Percentiles rank a stretch among this genome's conserved stretches.
Evolutionary conservation across 1,140 invertebrate genomes (phyloP).

Genomic region (Drosophila melanica): DNA sequence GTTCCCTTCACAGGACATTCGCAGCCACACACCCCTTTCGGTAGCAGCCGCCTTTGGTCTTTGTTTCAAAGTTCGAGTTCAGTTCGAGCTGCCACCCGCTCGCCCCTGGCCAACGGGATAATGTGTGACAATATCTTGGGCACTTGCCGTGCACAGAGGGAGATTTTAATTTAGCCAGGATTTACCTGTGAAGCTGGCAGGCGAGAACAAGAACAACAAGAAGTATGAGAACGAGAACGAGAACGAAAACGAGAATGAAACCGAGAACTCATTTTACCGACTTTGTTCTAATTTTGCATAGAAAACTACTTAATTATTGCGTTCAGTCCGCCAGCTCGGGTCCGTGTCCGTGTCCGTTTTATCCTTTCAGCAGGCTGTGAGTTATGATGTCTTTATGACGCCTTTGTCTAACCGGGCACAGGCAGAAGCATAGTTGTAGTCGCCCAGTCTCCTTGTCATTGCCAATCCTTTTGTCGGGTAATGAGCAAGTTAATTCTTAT

Average conservation of each 20-base stretch:
- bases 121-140: conserved; percentile 77
- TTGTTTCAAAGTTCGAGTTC: conserved; percentile 61
- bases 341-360: conserved; percentile 32
- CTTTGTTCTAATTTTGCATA: conserved; percentile 74
- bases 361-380: conserved; percentile 73
- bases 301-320: conserved; percentile 75
- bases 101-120: conserved; percentile 34
- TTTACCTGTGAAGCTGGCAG: conserved; percentile 28
- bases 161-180: conserved; percentile 73
- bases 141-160: conserved; percentile 72
- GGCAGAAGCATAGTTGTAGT: background rate
- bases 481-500: conserved; percentile 80
- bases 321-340: conserved; percentile 15
- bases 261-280: background rate
- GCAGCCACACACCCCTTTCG: conserved; percentile 17
- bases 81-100: conserved; percentile 11
- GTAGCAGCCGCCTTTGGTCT: conserved; percentile 3
- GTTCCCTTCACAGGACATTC: background rate
- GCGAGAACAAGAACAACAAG: conserved; percentile 7
- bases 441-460: background rate
- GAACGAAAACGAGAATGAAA: conserved; percentile 16
- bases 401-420: conserved; percentile 34
- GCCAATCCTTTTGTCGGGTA: conserved; percentile 62
- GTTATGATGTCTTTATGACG: conserved; percentile 80
- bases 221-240: conserved; percentile 11